A percentile compares a stretch with the other conserved stretches of the same genome.
These are phyloP conservation scores for Drosophila serrata DNA, from an alignment of 1,140 invertebrate genomes.

Conservation along the genomic window DNA sequence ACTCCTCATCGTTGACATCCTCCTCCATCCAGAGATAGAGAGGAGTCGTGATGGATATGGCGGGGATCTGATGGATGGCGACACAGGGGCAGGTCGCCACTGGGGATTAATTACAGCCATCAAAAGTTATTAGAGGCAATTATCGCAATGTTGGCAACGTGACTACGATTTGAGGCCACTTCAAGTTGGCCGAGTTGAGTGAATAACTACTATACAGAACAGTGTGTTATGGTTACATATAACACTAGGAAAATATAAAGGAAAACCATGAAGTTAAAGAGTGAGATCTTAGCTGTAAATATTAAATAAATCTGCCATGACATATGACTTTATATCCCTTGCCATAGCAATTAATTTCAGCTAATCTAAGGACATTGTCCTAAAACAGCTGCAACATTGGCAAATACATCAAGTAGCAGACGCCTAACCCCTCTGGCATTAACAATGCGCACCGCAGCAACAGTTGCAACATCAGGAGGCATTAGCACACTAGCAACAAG, in stretches of 20 bases:
- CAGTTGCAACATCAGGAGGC: constrained; percentile 19
- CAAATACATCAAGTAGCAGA: not conserved
- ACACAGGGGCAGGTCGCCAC: constrained; percentile 45
- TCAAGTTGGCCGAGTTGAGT: constrained; percentile 24
- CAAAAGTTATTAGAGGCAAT: constrained; percentile 83
- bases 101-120: constrained; percentile 83
- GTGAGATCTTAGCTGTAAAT: not conserved
- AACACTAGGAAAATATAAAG: too few relatives aligned
- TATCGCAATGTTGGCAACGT: constrained; percentile 78
- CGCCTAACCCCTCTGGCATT: constrained; percentile 8
- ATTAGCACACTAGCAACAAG: constrained; percentile 32
- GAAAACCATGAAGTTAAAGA: not conserved
- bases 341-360: constrained; percentile 3
- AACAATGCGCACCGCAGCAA: constrained; percentile 35
- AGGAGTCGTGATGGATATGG: constrained; percentile 3
- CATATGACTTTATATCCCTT: not conserved
- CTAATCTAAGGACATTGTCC: constrained; percentile 7
- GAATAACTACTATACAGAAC: constrained; percentile 6
- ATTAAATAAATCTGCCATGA: not conserved
- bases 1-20: constrained; percentile 40
- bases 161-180: constrained; percentile 46
- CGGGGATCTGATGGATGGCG: constrained; percentile 15
- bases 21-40: constrained; percentile 9
- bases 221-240: constrained; percentile 1
- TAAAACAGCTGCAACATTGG: constrained; percentile 6